A percentile compares a stretch with the other conserved stretches of the same genome.
Conservation (phyloP, 2,113 vertebrate genomes). For the Melozone crissalis region DNA sequence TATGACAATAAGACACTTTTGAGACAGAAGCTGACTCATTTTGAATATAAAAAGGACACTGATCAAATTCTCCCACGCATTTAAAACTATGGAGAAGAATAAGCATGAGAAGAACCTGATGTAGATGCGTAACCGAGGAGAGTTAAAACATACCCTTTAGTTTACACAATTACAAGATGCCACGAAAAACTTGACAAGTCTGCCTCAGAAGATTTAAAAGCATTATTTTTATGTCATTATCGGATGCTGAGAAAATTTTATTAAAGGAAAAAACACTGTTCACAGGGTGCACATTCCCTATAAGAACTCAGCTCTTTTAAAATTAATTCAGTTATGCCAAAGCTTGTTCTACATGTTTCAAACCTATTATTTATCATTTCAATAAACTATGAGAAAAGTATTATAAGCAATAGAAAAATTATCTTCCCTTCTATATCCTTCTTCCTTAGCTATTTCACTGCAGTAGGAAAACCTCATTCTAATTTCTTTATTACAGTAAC, state of each 20-base stretch:
- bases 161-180: constrained; percentile 56
- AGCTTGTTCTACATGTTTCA: constrained; percentile 4
- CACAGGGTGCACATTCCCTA: background rate
- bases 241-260: constrained; percentile 70
- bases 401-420: constrained; percentile 1
- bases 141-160: constrained; percentile 59
- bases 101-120: constrained; percentile 67
- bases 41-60: constrained; percentile 89
- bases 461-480: constrained; percentile 23
- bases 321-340: constrained; percentile 33
- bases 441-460: constrained; percentile 4
- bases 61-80: constrained; percentile 93
- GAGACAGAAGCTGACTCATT: constrained; percentile 92
- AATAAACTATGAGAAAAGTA: background rate
- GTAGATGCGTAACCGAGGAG: constrained; percentile 33
- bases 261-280: constrained; percentile 23
- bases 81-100: constrained; percentile 77
- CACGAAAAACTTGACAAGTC: constrained; percentile 28
- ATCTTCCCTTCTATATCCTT: constrained; percentile 5
- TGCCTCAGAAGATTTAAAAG: constrained; percentile 42
- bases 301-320: background rate
- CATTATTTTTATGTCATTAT: constrained; percentile 37
- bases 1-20: constrained; percentile 97
- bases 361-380: constrained; percentile 33
- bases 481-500: background rate